Evolutionary conservation across 2,113 vertebrate genomes (phyloP).

Genomic region (Dolichallabes microphthalmus): DNA sequence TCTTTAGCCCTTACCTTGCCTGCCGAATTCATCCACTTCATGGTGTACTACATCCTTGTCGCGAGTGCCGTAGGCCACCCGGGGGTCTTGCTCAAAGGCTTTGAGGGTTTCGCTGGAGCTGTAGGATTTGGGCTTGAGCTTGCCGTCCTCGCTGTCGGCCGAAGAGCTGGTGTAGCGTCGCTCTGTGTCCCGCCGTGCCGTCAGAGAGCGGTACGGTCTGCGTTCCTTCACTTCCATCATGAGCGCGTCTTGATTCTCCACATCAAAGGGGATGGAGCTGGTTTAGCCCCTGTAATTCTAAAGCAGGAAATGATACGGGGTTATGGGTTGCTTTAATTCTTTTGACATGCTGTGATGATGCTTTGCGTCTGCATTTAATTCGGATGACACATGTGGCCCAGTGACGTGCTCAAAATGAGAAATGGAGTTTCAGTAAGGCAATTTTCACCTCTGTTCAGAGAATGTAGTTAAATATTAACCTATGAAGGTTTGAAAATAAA

Average conservation of each 20-base stretch:
- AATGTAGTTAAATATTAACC: background rate
- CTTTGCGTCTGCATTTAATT: background rate
- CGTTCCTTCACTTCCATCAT: constrained; percentile 98
- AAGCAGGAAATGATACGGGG: constrained; percentile 16
- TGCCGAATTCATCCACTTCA: constrained; percentile 88
- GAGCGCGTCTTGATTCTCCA: constrained; percentile 71
- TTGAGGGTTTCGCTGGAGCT: constrained; percentile 98
- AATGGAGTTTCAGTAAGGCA: background rate
- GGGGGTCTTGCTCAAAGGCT: constrained; percentile 93
- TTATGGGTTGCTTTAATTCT: background rate
- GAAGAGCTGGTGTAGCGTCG: constrained; percentile 94
- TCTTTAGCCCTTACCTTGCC: constrained; percentile 75
- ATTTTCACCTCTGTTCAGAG: background rate
- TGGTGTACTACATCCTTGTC: constrained; percentile 94
- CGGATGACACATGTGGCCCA: background rate
- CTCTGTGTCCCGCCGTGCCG: constrained; percentile 85
- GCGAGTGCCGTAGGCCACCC: constrained; percentile 81
- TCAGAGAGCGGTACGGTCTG: constrained; percentile 94
- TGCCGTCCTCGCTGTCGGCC: constrained; percentile 89
- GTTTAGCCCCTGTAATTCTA: constrained; percentile 74
- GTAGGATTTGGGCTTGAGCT: constrained; percentile 90
- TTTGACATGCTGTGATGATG: constrained; percentile 13
- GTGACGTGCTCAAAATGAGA: background rate
- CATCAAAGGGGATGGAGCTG: constrained; percentile 71
- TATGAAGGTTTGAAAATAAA: background rate